phyloP scores from a whole-genome alignment of 2,113 vertebrate genomes.

The Gopherus flavomarginatus region DNA sequence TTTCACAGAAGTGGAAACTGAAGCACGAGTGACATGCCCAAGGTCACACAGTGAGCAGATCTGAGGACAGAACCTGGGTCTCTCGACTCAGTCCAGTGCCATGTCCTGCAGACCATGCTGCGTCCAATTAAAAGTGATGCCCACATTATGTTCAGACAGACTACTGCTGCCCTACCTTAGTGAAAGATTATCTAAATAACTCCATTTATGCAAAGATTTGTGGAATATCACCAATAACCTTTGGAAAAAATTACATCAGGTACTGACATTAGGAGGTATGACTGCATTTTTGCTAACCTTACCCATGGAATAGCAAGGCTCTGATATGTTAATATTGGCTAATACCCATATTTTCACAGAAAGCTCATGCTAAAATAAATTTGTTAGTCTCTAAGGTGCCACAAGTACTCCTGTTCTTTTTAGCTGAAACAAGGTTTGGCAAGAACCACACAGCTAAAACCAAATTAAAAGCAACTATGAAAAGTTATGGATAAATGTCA shows the following conservation, averaged over 20 bases:
- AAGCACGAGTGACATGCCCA: not conserved
- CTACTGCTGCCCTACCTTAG: not conserved
- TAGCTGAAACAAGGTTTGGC: not conserved
- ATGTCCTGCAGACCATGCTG: not conserved
- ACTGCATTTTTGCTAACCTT: not conserved
- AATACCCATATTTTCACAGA: not conserved
- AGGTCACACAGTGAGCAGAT: not conserved
- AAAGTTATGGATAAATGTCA: conserved; percentile 1
- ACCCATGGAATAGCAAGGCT: not conserved
- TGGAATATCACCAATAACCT: not conserved
- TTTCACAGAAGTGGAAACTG: not conserved
- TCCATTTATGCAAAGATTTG: not conserved
- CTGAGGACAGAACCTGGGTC: not conserved
- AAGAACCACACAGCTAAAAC: not conserved
- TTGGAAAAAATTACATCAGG: not conserved
- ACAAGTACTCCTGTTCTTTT: too few species aligned
- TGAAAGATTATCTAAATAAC: not conserved
- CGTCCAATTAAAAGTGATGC: not conserved
- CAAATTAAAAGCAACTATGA: not conserved
- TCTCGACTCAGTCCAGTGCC: not conserved
- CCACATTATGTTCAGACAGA: not conserved
- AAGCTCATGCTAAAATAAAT: too few species aligned
- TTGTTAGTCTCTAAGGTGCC: too few species aligned
- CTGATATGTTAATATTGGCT: not conserved
- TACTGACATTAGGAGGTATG: not conserved